Base-by-base conservation (phyloP, 1,140 invertebrate genomes). In the Hylaeus volcanicus region DNA sequence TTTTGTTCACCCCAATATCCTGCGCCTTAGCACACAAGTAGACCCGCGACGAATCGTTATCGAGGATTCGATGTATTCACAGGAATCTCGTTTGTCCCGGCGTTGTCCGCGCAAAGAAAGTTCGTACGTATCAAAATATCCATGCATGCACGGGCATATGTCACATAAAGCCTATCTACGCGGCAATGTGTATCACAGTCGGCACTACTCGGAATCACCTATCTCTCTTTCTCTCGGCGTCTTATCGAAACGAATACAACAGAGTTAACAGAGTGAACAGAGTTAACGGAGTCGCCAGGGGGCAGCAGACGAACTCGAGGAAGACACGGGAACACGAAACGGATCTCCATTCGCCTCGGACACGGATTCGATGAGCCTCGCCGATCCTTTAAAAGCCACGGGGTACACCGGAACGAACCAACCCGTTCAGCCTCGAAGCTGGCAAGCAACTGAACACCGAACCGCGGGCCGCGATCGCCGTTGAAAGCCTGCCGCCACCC, bases 381-480 rank as follows among this genome's bases (percentile, higher is more conserved):
- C 12, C 61, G 43, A 60, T 39, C 9, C 1, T 43, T 26, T 37
- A 43, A 37, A 45, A 64, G 66, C 1, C n/a, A 15, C 58, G 43
- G 26, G 51, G 53, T n/a, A 2, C 1, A 37, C 55, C 70, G 41
- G 37, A 51, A 63, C 26, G 26, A 39, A 66, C 81, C 37, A 43
- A 84, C 83, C 84, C 71, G 79, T 86, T 37, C 82, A 72, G 12
- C 82, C 60, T 86, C 84, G 87, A 83, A 81, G 88, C 86, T 91
- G 84, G 79, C 87, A 88, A 91, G 88, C 90, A 89, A 92, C 91
- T 92, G 88, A 86, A 74, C 82, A 92, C 91, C 92, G 88, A 86
- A 74, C 82, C 55, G 72, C 39, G 1, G 65, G 76, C 3, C 55
- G 53, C 68, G 69, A 71, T 63, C 58, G 37, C 41, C 41, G 63